Evolutionary conservation across 2,797 vertebrate species (phyloP).

Genomic region (Catamblyrhynchus diadema): DNA sequence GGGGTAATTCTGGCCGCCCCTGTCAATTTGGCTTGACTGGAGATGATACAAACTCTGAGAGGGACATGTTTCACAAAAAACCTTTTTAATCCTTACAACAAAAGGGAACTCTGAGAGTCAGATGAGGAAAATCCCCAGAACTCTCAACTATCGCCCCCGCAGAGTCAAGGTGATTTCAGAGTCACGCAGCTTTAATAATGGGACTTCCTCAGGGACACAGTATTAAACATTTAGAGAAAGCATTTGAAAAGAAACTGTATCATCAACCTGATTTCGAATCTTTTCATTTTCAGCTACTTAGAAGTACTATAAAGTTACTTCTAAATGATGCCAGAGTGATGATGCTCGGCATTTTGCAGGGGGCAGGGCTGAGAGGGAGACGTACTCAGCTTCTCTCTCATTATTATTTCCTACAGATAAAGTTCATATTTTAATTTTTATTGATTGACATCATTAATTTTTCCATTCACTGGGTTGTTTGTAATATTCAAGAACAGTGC

Average conservation of each 20-base stretch:
- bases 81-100: not conserved
- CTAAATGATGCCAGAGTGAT: not conserved
- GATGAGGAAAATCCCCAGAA: slow-evolving; percentile 10
- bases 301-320: not conserved
- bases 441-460: not conserved
- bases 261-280: slow-evolving; percentile 18
- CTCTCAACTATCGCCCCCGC: not conserved
- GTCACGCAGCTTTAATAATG: not conserved
- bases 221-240: slow-evolving; percentile 4
- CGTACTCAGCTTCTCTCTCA: not conserved
- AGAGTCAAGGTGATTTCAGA: slow-evolving; percentile 37
- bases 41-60: not conserved
- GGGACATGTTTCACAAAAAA: not conserved
- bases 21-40: not conserved
- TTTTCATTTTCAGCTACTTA: slow-evolving; percentile 23
- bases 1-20: not conserved
- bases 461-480: not conserved
- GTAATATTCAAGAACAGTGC: not conserved
- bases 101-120: not conserved
- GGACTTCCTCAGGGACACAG: slow-evolving; percentile 20
- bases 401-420: not conserved
- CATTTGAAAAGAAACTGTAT: slow-evolving; percentile 30
- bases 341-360: not conserved
- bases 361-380: not conserved
- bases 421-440: slow-evolving; percentile 8